Evolutionary conservation across 2,113 vertebrate genomes (phyloP), one percentile per base, ranked within the genome.

Genomic region (Phaethon lepturus): DNA sequence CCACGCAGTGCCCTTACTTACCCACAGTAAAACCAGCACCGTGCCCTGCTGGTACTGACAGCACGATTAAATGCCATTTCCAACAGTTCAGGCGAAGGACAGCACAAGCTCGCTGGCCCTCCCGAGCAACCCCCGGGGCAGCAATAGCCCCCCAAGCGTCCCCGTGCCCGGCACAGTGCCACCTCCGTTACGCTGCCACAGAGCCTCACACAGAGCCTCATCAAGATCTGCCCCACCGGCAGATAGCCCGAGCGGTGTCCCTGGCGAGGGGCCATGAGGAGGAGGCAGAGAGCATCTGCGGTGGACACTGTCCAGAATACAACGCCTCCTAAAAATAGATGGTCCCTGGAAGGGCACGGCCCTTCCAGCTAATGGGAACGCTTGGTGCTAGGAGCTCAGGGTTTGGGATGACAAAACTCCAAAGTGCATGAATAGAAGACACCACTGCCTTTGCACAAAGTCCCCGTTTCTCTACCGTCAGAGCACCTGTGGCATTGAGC

Each of bases 261-360:
- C 80, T 95, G 95, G 95, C 50, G 2, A 58, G 50, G 44, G 52
- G 75, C 92, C 95, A 96, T n/a, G 69, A 75, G 89, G 91, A 97
- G 91, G 83, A 96, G 93, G 92, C 79, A 89, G 93, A 77, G 94
- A 75, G 91, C 86, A 96, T 96, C 95, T 96, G 91, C 14, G 20
- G 86, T 88, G 94, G 97, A 90, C 93, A 95, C 89, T 69, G 92
- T 95, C 95, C 96, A 97, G 94, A 96, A 95, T 52, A 96, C 14
- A 88, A 16, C 83, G 87, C 86, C 88, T 95, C 90, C 95, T 97
- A 97, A 97, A 96, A 95, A 97, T 95, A 95, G 92, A 95, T 10
- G 72, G 94, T 95, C 88, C 74, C 74, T 89, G 91, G 93, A 96
- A 95, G 87, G 90, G 90, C 89, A n/a, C 0, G 0, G 66, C 66